Conservation (phyloP, 2,888 invertebrate genomes). For the Pomacea canaliculata region DNA sequence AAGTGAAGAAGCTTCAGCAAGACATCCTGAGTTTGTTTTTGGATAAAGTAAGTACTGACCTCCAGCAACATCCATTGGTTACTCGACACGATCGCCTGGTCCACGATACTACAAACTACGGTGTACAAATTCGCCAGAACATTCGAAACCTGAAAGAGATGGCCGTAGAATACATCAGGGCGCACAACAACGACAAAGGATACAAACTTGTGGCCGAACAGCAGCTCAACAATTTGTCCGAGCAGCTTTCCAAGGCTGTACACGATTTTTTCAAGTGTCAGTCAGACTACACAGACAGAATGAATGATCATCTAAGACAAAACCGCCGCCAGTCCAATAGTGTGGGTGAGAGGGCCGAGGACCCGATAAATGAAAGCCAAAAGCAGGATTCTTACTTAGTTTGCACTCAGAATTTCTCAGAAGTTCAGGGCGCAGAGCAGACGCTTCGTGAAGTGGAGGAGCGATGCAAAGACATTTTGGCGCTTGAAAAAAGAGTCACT, state of each 20-base stretch:
- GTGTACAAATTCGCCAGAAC: conserved; percentile 43
- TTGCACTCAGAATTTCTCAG: conserved; percentile 53
- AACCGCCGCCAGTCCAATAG: conserved; percentile 45
- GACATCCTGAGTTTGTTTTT: conserved; percentile 47
- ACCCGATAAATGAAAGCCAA: conserved; percentile 33
- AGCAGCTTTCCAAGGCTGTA: conserved; percentile 43
- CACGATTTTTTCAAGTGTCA: conserved; percentile 52
- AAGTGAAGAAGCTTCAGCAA: conserved; percentile 50
- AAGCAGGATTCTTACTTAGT: conserved; percentile 38
- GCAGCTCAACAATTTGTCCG: conserved; percentile 42
- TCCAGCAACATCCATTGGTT: conserved; percentile 25
- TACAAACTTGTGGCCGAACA: conserved; percentile 31
- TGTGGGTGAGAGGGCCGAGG: conserved; percentile 34
- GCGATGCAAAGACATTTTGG: conserved; percentile 50
- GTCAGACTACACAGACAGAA: conserved; percentile 54
- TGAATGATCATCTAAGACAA: conserved; percentile 47
- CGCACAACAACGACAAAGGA: conserved; percentile 26
- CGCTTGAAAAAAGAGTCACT: conserved; percentile 53
- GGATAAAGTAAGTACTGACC: conserved; percentile 31
- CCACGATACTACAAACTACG: conserved; percentile 39
- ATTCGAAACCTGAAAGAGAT: conserved; percentile 36
- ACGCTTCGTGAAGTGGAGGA: conserved; percentile 52
- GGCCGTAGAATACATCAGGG: conserved; percentile 10
- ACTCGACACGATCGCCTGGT: conserved; percentile 46
- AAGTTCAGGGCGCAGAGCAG: conserved; percentile 48